Evolutionary conservation across 2,888 invertebrate species (phyloP).

Genomic region (Cyrtodaria siliqua): DNA sequence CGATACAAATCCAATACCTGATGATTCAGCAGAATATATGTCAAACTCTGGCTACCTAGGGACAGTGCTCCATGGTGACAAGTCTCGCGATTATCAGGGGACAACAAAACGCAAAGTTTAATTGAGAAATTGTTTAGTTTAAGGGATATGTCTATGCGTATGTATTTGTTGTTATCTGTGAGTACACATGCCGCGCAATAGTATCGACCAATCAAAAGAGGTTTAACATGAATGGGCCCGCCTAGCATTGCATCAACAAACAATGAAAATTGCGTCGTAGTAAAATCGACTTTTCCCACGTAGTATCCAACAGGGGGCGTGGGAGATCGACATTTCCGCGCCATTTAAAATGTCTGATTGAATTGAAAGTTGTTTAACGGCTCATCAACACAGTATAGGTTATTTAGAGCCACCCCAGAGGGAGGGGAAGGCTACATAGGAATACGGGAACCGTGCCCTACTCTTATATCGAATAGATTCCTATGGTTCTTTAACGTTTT

Average conservation of each 20-base stretch:
- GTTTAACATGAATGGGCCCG: slow-evolving; percentile 53
- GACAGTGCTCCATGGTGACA: not conserved
- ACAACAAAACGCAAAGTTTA: not conserved
- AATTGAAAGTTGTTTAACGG: too few relatives aligned
- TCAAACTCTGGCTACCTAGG: not conserved
- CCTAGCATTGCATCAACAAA: slow-evolving; percentile 63
- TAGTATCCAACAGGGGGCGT: slow-evolving; percentile 65
- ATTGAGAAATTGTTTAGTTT: not conserved
- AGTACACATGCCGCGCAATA: slow-evolving; percentile 43
- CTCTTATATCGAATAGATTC: too few relatives aligned
- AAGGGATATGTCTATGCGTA: not conserved
- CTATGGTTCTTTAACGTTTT: too few relatives aligned
- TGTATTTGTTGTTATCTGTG: slow-evolving; percentile 20
- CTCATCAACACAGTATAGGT: too few relatives aligned
- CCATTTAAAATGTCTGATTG: slow-evolving; percentile 19
- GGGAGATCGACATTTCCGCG: slow-evolving; percentile 50
- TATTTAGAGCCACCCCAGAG: too few relatives aligned
- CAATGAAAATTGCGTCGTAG: slow-evolving; percentile 67
- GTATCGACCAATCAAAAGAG: slow-evolving; percentile 52
- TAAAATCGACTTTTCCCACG: slow-evolving; percentile 59
- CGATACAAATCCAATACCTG: slow-evolving; percentile 22
- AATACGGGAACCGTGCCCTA: too few relatives aligned
- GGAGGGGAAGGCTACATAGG: too few relatives aligned
- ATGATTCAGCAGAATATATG: slow-evolving; percentile 16
- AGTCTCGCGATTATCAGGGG: too few relatives aligned